Evolutionary conservation across 2,888 invertebrate species (phyloP), one percentile per base, ranked within the genome.

Genomic region (Cryptus viduatorius): DNA sequence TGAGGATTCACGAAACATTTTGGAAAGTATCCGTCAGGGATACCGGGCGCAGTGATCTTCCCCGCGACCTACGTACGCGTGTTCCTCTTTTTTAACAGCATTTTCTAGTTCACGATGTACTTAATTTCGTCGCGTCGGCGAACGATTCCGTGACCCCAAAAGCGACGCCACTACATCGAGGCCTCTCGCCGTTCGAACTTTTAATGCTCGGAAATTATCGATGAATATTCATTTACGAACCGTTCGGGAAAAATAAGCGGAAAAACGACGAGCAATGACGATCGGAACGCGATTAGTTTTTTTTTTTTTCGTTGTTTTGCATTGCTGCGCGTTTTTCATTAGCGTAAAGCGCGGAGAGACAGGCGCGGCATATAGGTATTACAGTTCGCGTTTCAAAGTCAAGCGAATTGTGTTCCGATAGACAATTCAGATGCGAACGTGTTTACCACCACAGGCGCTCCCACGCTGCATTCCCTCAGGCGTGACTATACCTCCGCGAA

Each of bases 391-490:
- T 75, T 37, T 37, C 71, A 79, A 73, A 75, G 73, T 77, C 69
- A 65, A 64, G 48, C 50, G 69, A 79, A 65, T 65, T 67, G 77
- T 79, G 76, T 65, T 85, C 72, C 77, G 87, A 89, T 89, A 87
- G 89, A 88, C 87, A 90, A 91, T 89, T 88, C 87, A 89, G 88
- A 89, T 88, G 79, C 86, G 83, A 78, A 86, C 73, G 88, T 83
- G 84, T 71, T 61, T 77, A 89, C 89, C 75, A 84, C 42, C 79
- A 86, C 86, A 86, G 89, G 89, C 90, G 92, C 92, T 93, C 93
- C 93, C 93, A 92, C 92, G 92, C 92, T 91, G 89, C 91, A 90
- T 92, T 92, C 92, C 91, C 92, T 91, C 92, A 90, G 91, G 92
- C 93, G 89, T 91, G 91, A 92, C 92, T 90, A 89, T 88, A 86